Evolutionary conservation across 2,797 vertebrate species (phyloP).

Genomic region (Perodicticus potto): DNA sequence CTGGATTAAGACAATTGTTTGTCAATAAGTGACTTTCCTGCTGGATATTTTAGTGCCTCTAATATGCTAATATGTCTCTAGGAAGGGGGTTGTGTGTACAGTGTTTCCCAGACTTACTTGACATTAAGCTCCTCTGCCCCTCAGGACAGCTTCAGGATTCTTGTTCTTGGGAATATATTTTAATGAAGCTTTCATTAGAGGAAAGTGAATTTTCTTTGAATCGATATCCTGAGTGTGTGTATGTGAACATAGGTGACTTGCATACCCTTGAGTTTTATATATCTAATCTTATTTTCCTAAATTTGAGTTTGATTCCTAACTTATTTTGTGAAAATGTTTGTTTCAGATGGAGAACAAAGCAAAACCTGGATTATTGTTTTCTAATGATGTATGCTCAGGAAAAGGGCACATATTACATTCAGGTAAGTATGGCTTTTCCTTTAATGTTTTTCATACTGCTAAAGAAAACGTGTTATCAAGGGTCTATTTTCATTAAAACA

Average conservation of each 20-base stretch:
- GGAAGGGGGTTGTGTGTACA: background rate
- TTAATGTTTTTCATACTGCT: background rate
- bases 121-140: background rate
- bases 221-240: background rate
- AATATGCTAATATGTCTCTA: background rate
- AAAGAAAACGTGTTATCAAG: background rate
- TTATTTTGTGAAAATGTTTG: slow-evolving; percentile 73
- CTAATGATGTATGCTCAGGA: slow-evolving; percentile 99
- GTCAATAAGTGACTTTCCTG: background rate
- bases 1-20: background rate
- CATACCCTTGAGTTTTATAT: background rate
- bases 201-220: slow-evolving; percentile 32
- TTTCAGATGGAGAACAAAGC: slow-evolving; percentile 98
- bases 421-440: slow-evolving; percentile 89
- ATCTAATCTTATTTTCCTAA: background rate
- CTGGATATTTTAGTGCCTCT: background rate
- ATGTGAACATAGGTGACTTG: no score
- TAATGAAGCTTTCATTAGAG: background rate
- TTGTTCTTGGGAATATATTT: slow-evolving; percentile 5
- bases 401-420: slow-evolving; percentile 98
- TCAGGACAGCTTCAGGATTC: background rate
- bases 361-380: slow-evolving; percentile 99
- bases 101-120: background rate
- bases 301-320: slow-evolving; percentile 52
- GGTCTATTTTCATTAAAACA: slow-evolving; percentile 33